Evolutionary conservation across 2,888 invertebrate genomes (phyloP), one percentile per base, ranked within the genome.

Genomic region (Pinctada fucata): DNA sequence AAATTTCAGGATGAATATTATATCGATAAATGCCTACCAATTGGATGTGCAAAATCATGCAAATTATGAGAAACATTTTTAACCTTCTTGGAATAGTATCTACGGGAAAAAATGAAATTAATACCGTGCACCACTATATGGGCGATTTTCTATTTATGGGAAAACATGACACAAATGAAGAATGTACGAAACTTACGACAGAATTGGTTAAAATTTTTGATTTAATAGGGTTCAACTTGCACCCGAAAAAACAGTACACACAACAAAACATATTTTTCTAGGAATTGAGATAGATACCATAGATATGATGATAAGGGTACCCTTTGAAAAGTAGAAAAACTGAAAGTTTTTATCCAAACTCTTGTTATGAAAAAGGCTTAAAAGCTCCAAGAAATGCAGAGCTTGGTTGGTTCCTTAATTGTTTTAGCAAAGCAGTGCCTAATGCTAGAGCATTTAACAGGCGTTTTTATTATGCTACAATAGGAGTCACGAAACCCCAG

Each of bases 201-300:
- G 65, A 45, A 45, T 65, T 65, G 3, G 5, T 6, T 45, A 65
- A n/a, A 13, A 13, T 65, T 16, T 65, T 4, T 65, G 10, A 65
- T 13, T 16, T 5, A 2, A 65, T 65, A 13, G 65, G 65, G 45
- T 16, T 65, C 45, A 4, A 16, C 65, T 31, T 65, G 3, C 31
- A 16, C 6, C 4, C 16, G 65, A 45, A 13, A 65, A n/a, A 65
- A 65, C 16, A 65, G 31, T 31, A 45, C 31, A 3, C 65, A 16
- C 65, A 13, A 6, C 2, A n/a, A 16, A 4, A 65, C 16, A 31
- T 13, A 65, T 13, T 8, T 65, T 3, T 65, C 45, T 6, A 45
- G 65, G 65, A 13, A 31, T 65, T 13, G 65, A 65, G 45, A 65
- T 65, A 65, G 65, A 6, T n/a, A 65, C 65, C 16, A 65, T 65